phyloP scores from a whole-genome alignment of 2,888 invertebrate genomes.

The Branchipolynoe longqiensis region DNA sequence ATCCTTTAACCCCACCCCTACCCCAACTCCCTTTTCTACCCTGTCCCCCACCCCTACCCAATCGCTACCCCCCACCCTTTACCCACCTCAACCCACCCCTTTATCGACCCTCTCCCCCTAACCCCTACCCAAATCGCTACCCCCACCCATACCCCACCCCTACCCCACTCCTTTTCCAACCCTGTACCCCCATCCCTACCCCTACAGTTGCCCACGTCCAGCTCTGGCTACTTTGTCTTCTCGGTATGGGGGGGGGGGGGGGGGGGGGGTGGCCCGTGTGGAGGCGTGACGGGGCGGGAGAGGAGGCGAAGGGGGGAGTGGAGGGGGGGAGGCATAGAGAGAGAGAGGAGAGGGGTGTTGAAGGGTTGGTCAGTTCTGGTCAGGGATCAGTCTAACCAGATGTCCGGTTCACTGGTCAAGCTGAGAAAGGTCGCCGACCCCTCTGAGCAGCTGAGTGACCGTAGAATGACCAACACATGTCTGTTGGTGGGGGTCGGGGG shows the following conservation, averaged over 20 bases:
- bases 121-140: too few relatives aligned
- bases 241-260: background rate
- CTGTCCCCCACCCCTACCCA: too few relatives aligned
- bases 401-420: slow-evolving; percentile 16
- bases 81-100: too few relatives aligned
- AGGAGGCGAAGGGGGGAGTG: background rate
- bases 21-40: too few relatives aligned
- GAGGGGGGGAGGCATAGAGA: background rate
- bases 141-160: too few relatives aligned
- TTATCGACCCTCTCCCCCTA: too few relatives aligned
- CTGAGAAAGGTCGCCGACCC: slow-evolving; percentile 43
- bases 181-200: background rate
- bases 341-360: background rate
- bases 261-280: background rate
- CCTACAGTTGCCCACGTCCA: too few relatives aligned
- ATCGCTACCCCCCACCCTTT: too few relatives aligned
- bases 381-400: slow-evolving; percentile 39
- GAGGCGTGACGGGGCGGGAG: background rate
- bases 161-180: background rate
- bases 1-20: too few relatives aligned
- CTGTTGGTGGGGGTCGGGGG: background rate
- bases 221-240: background rate
- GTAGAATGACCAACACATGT: slow-evolving; percentile 32
- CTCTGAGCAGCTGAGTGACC: background rate
- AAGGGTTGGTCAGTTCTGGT: slow-evolving; percentile 6